Base-by-base conservation (phyloP, 2,888 invertebrate species). In the Archips xylosteana region DNA sequence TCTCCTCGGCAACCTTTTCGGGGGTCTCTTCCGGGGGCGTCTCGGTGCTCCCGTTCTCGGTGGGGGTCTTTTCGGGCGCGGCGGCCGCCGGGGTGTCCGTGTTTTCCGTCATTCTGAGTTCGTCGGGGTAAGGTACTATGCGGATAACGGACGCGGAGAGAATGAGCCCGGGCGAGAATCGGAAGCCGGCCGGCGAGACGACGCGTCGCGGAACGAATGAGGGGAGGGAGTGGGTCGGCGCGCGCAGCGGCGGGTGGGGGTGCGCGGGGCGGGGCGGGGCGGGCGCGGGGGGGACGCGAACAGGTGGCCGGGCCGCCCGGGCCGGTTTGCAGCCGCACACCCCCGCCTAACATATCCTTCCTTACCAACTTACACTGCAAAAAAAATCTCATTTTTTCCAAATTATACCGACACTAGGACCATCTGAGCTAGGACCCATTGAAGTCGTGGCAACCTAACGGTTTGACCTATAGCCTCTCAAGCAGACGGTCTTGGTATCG, bases 51-150 rank as follows among this genome's bases (percentile, higher is more conserved):
- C 93, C 92, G 83, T 95, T 94, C 84, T 94, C 92, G 79, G 95
- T 95, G 76, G 95, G 93, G 82, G 95, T 95, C 89, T 95, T 95
- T 81, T 94, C 92, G 79, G 95, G 94, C 85, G 94, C 95, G 75
- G 94, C 95, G 83, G 93, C 92, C 82, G 90, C 92, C 77, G 94
- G 86, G 81, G 93, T 89, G 76, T 94, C 94, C 80, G 94, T 95
- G 87, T 94, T 94, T 80, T 95, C 95, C 88, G 95, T 95, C 95
- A 95, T 94, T 81, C 83, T 79, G 84, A 75, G 75, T 75, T 76
- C 78, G 79, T 80, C 57, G 82, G 83, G 81, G 86, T 87, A 78
- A 83, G 84, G 83, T 87, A 87, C 84, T 85, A 82, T 89, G 87
- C 87, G 88, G 85, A 79, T 82, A 88, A 83, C 89, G 85, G 87